These are phyloP conservation scores for Nemotelus nigrinus DNA, from an alignment of 2,888 invertebrate genomes.

Conservation along the genomic window DNA sequence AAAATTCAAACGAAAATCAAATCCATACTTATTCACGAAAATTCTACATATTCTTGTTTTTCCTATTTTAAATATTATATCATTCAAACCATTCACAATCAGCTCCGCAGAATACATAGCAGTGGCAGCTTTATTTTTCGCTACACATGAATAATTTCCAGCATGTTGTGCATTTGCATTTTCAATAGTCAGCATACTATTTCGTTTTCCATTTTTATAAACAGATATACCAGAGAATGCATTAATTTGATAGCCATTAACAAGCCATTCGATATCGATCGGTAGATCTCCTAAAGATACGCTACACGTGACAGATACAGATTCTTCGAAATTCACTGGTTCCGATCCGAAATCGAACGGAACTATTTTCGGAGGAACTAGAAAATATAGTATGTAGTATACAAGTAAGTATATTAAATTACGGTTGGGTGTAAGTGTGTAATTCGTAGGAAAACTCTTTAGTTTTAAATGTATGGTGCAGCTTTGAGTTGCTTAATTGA, in stretches of 20 bases:
- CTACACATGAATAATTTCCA: conserved; percentile 74
- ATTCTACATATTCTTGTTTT: no score
- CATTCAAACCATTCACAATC: conserved; percentile 61
- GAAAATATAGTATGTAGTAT: conserved; percentile 47
- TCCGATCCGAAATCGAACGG: conserved; percentile 81
- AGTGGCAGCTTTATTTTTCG: conserved; percentile 69
- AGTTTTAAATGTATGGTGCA: no score
- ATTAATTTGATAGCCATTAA: conserved; percentile 59
- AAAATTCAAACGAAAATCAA: no score
- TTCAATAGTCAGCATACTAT: conserved; percentile 73
- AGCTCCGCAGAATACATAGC: conserved; percentile 65
- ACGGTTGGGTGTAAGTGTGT: background rate
- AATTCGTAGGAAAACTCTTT: no score
- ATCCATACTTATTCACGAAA: no score
- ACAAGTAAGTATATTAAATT: conserved; percentile 8
- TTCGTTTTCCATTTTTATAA: conserved; percentile 66
- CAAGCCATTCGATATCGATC: conserved; percentile 74
- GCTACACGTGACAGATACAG: conserved; percentile 75
- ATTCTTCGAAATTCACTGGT: conserved; percentile 76
- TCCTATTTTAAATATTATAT: background rate
- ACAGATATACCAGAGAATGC: conserved; percentile 59
- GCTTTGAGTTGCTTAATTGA: no score
- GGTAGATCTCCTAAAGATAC: conserved; percentile 77
- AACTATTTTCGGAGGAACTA: conserved; percentile 81
- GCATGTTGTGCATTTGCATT: conserved; percentile 72